Evolutionary conservation across 2,888 invertebrate genomes (phyloP), one percentile per base, ranked within the genome.

Genomic region (Rhabditophanes sp.): DNA sequence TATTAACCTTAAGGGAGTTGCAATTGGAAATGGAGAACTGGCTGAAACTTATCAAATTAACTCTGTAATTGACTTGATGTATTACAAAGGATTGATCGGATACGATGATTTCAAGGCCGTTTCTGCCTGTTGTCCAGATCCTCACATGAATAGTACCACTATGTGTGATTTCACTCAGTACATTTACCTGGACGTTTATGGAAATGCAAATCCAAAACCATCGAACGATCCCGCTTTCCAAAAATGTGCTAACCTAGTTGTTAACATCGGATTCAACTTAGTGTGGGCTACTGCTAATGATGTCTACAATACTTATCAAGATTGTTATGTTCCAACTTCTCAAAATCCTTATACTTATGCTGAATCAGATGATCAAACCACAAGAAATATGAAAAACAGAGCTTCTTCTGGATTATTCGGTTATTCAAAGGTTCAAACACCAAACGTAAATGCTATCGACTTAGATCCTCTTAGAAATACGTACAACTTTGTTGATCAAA

Each of bases 11-110:
- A 38, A 35, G 21, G 59, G 61, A 25, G 42, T 60, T 3, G 61
- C 53, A 9, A 59, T 61, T 25, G 61, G 61, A 41, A 61, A 61
- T 39, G 61, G 59, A 27, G 46, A 50, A 26, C 41, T 61, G 21
- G 50, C 46, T 30, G 49, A 42, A 29, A 31, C 41, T 23, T 41
- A 53, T 20, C 60, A 62, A 21, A 15, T 32, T 7, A 42, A 53
- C 23, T 44, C 52, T 3, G 39, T 45, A 4, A 35, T 52, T 2
- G 30, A 49, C 27, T 27, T 46, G 12, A 25, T 41, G 19, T 48
- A 48, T 26, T 53, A 34, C 28, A 46, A 42, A 8, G 48, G 48
- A 21, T 18, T 47, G 22, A 41, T 48, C n/a, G n/a, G n/a, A n/a
- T n/a, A n/a, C n/a, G n/a, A n/a, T n/a, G n/a, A n/a, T n/a, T n/a